Conservation (phyloP, 2,797 vertebrate genomes). For the Cryptoblepharus egeriae region DNA sequence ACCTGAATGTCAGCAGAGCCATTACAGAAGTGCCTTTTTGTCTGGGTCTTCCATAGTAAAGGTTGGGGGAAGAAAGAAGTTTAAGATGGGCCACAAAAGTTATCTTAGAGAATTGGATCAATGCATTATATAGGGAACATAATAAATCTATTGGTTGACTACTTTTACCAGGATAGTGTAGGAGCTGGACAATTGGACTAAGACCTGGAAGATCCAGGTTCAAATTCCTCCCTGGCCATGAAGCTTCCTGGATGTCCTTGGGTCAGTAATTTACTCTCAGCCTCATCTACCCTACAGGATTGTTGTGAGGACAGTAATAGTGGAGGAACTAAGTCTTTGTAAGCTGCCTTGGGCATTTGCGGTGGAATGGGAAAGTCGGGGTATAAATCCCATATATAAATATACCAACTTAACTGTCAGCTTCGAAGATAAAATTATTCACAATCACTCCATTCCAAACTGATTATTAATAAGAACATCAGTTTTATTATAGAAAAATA, state of each 20-base stretch:
- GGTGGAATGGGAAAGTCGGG: no score
- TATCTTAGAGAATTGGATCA: neutral
- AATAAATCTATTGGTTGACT: neutral
- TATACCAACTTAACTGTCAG: neutral
- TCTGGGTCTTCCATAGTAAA: neutral
- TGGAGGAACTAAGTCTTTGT: no score
- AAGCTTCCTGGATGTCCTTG: no score
- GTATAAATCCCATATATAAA: no score
- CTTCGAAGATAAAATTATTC: neutral
- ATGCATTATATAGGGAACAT: neutral
- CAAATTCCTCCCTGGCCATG: no score
- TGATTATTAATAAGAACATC: neutral
- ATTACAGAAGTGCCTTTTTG: neutral
- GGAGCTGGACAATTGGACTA: no score
- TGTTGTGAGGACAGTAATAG: no score
- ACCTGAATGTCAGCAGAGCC: constrained; percentile 1
- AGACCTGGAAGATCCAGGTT: no score
- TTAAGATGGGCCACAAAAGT: neutral
- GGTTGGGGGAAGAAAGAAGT: neutral
- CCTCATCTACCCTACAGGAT: no score
- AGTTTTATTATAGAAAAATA: neutral
- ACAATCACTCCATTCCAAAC: constrained; percentile 6
- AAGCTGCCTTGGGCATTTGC: no score
- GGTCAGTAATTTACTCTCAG: no score
- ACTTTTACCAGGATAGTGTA: no score